Conservation (phyloP, 1,140 invertebrate genomes). For the Drosophila mayri region DNA sequence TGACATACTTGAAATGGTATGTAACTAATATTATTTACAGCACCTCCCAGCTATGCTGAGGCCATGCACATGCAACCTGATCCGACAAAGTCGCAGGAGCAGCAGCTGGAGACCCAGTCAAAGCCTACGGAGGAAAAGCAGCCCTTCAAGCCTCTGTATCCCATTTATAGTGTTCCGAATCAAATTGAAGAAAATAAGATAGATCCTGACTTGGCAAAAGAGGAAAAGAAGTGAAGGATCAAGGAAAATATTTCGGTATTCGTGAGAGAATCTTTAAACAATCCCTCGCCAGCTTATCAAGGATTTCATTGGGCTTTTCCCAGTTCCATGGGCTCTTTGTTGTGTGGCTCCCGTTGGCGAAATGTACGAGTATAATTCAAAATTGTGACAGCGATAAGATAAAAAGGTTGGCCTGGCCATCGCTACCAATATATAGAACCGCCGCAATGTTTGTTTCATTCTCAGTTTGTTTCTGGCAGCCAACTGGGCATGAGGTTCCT, state of each 20-base stretch:
- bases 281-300: neutral
- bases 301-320: conserved; percentile 11
- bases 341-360: conserved; percentile 5
- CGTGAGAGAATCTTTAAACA: too few species aligned
- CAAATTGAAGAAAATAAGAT: conserved; percentile 10
- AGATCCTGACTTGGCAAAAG: neutral
- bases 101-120: neutral
- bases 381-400: conserved; percentile 66
- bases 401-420: conserved; percentile 43
- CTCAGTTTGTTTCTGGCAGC: conserved; percentile 61
- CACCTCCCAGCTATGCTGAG: conserved; percentile 65
- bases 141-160: conserved; percentile 57
- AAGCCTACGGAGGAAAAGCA: neutral
- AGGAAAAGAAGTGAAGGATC: conserved; percentile 18
- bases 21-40: conserved; percentile 22
- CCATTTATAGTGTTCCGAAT: conserved; percentile 57
- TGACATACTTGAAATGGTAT: neutral
- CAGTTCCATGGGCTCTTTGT: neutral
- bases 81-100: neutral
- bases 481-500: conserved; percentile 25
- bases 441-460: conserved; percentile 58
- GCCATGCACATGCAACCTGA: conserved; percentile 45
- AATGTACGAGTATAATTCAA: conserved; percentile 28
- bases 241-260: neutral
- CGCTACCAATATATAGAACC: conserved; percentile 30